A percentile compares a stretch with the other conserved stretches of the same genome.
These are phyloP conservation scores for Gryllus bimaculatus DNA, from an alignment of 1,140 invertebrate species.

Conservation along the genomic window DNA sequence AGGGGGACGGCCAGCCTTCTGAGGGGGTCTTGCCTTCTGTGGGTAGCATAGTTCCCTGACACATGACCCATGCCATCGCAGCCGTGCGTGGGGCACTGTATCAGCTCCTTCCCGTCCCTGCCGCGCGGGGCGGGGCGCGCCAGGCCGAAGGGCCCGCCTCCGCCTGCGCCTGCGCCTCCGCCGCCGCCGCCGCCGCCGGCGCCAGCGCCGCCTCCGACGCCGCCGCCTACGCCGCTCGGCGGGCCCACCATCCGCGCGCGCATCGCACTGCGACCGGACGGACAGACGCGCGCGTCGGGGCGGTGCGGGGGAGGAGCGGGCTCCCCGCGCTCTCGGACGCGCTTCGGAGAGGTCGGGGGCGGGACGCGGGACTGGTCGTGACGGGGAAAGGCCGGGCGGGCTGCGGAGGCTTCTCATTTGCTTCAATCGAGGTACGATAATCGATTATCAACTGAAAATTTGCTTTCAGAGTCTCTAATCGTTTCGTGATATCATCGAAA, in stretches of 20 bases:
- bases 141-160: conserved; percentile 7
- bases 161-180: too few relatives aligned
- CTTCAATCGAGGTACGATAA: too few relatives aligned
- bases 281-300: not conserved
- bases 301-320: too few relatives aligned
- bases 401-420: not conserved
- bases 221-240: not conserved
- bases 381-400: not conserved
- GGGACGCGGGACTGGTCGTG: too few relatives aligned
- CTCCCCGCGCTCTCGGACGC: too few relatives aligned
- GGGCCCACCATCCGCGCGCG: not conserved
- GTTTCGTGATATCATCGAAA: too few relatives aligned
- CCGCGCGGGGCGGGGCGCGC: conserved; percentile 30
- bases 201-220: too few relatives aligned
- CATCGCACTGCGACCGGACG: not conserved
- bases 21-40: conserved; percentile 46
- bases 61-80: conserved; percentile 67
- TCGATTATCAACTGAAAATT: too few relatives aligned
- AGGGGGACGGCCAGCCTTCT: not conserved
- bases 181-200: too few relatives aligned
- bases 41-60: conserved; percentile 65
- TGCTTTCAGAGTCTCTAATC: too few relatives aligned
- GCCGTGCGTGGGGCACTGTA: conserved; percentile 61
- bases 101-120: conserved; percentile 56
- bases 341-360: too few relatives aligned